phyloP scores from a whole-genome alignment of 53 echinoderm and acorn worm genomes.

The Mesocentrotus franciscanus region DNA sequence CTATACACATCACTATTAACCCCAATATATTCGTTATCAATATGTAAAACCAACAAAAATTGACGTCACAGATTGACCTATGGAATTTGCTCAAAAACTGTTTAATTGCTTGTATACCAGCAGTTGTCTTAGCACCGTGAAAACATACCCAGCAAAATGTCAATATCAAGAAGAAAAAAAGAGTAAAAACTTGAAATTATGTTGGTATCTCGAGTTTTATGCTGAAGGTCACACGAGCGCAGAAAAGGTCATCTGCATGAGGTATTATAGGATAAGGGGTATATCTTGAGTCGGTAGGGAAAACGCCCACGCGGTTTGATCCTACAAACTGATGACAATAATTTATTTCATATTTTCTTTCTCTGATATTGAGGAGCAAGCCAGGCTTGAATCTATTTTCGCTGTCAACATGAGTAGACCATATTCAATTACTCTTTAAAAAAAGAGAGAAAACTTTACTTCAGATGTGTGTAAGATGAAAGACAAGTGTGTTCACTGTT shows the following conservation, averaged over 20 bases:
- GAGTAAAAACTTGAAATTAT: background rate
- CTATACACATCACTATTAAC: background rate
- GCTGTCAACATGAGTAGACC: background rate
- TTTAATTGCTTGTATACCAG: slow-evolving; percentile 19
- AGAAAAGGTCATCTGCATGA: slow-evolving; percentile 14
- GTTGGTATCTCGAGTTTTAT: slow-evolving; percentile 13
- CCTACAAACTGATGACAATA: slow-evolving; percentile 21
- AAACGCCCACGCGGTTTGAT: slow-evolving; percentile 15
- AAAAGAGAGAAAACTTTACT: background rate
- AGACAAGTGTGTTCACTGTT: background rate
- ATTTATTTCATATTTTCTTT: background rate
- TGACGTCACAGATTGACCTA: slow-evolving; percentile 25
- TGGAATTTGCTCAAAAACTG: slow-evolving; percentile 29
- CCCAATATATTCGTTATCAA: background rate
- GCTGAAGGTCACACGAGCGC: slow-evolving; percentile 16
- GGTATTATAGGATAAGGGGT: background rate
- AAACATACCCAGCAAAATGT: slow-evolving; percentile 29
- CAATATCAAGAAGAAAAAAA: background rate
- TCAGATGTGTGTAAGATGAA: background rate
- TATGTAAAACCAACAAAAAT: background rate
- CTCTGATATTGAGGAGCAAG: background rate
- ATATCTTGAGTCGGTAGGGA: background rate
- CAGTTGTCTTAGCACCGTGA: slow-evolving; percentile 40
- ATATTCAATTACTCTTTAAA: background rate
- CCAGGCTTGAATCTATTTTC: background rate